phyloP scores from a whole-genome alignment of 1,140 invertebrate genomes.

The Patella vulgata region DNA sequence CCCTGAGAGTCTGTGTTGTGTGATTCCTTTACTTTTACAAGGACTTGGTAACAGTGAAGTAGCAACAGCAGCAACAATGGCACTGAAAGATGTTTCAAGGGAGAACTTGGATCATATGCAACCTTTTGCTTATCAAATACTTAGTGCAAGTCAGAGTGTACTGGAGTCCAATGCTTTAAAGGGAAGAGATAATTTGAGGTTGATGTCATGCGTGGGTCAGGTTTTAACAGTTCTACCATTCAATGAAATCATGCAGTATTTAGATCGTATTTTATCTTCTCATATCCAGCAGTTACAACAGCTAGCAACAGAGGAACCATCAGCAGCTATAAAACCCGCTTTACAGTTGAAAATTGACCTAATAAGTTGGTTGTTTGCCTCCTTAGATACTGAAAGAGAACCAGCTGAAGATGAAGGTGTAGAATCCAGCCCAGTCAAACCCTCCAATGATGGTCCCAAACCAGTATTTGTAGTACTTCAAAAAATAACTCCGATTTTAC shows the following conservation, averaged over 20 bases:
- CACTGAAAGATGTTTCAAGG: constrained; percentile 84
- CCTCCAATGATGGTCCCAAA: constrained; percentile 43
- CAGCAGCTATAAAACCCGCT: constrained; percentile 64
- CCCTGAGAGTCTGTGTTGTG: constrained; percentile 69
- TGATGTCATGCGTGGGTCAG: constrained; percentile 83
- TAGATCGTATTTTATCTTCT: constrained; percentile 77
- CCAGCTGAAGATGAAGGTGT: constrained; percentile 27
- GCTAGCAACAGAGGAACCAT: constrained; percentile 65
- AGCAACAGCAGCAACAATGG: constrained; percentile 83
- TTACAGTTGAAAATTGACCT: constrained; percentile 75
- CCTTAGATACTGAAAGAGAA: constrained; percentile 70
- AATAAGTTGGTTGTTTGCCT: constrained; percentile 76
- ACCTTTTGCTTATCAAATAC: constrained; percentile 78
- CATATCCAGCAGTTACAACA: constrained; percentile 75
- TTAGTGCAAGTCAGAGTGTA: constrained; percentile 72
- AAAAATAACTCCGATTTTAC: constrained; percentile 73
- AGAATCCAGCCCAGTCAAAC: constrained; percentile 8
- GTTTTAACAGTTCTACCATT: constrained; percentile 76
- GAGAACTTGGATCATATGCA: constrained; percentile 80
- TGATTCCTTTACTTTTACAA: constrained; percentile 75
- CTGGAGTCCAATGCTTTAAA: constrained; percentile 1
- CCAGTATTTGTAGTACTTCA: constrained; percentile 70
- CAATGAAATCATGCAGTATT: constrained; percentile 74
- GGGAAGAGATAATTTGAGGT: constrained; percentile 72
- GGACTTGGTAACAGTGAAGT: constrained; percentile 77